A percentile compares a stretch with the other conserved stretches of the same genome.
Evolutionary conservation across 2,113 vertebrate genomes (phyloP).

Genomic region (Phoenicopterus ruber): DNA sequence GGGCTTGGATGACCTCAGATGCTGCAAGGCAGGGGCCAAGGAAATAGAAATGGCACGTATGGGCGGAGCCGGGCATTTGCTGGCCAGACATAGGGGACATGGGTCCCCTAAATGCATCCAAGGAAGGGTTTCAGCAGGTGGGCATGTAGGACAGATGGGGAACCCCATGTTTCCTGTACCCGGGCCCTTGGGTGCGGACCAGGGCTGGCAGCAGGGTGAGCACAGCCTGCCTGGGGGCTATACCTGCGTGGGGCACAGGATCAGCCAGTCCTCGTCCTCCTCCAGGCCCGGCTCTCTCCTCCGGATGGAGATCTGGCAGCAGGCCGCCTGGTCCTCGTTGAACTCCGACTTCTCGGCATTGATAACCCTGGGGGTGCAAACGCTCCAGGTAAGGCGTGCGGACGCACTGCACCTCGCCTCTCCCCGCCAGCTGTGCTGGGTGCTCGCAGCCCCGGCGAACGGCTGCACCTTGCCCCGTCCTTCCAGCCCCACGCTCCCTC

Average conservation of each 20-base stretch:
- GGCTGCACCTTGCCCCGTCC: not conserved
- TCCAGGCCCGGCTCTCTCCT: conserved; percentile 48
- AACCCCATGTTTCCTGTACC: not conserved
- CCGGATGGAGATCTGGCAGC: conserved; percentile 71
- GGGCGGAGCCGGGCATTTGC: not conserved
- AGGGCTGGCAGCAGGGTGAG: not conserved
- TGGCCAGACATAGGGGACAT: fast-evolving
- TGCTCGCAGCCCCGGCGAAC: not conserved
- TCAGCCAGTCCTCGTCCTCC: conserved; percentile 74
- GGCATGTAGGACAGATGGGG: not conserved
- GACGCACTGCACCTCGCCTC: not conserved
- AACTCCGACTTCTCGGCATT: conserved; percentile 77
- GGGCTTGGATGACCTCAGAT: not conserved
- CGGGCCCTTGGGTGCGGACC: not conserved
- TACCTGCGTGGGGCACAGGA: conserved; percentile 71
- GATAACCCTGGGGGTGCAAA: conserved; percentile 66
- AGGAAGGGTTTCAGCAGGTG: fast-evolving
- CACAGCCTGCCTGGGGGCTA: not conserved
- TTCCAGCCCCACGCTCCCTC: not conserved
- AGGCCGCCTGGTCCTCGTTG: conserved; percentile 79
- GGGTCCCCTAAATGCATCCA: not conserved
- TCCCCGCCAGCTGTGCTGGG: not conserved
- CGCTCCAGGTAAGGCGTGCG: not conserved
- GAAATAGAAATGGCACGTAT: not conserved
- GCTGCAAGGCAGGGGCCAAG: not conserved